Base-by-base conservation (phyloP, 1,140 invertebrate species). In the Cardiocondyla obscurior region DNA sequence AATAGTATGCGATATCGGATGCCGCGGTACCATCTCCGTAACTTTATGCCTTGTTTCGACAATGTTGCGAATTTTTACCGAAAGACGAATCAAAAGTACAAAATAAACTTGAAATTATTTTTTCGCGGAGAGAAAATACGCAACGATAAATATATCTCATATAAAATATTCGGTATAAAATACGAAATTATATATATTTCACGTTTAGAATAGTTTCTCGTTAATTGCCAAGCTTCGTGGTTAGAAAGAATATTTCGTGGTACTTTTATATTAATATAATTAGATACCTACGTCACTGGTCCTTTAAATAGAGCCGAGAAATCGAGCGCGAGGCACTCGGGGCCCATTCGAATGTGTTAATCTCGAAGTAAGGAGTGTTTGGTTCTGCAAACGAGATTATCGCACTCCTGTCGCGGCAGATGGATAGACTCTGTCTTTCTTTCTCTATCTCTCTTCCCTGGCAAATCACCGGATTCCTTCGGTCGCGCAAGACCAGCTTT, bases 311-410 rank as follows among this genome's bases (percentile, higher is more conserved):
- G 22, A 70, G 14, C 2, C 25, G 25, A 25, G 67, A 49, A 67
- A 77, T 42, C 82, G 67, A 81, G 70, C 2, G 22, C 72, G 49
- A 19, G 36, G 62, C 51, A 81, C 53, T 83, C 44, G 42, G 53
- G 53, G 30, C n/a, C 19, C 77, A 70, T 42, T 57, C 60, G 76
- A 33, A 51, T 53, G 51, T 85, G 74, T 85, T 89, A 89, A 89
- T 89, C 85, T 62, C 49, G 42, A 87, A 57, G 73, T 89, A 88
- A 89, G 69, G 82, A 89, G 83, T 85, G 85, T 89, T 89, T 88
- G 83, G 88, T 89, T 74, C 88, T 89, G 85, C 87, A 83, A 86
- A 60, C 83, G 65, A 74, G 88, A 89, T 89, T 89, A 89, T 69
- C 81, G 65, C 70, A 73, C 53, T 85, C n/a, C 39, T 44, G 12